phyloP scores from a whole-genome alignment of 2,797 vertebrate species.

The Sebastiscus tertius region DNA sequence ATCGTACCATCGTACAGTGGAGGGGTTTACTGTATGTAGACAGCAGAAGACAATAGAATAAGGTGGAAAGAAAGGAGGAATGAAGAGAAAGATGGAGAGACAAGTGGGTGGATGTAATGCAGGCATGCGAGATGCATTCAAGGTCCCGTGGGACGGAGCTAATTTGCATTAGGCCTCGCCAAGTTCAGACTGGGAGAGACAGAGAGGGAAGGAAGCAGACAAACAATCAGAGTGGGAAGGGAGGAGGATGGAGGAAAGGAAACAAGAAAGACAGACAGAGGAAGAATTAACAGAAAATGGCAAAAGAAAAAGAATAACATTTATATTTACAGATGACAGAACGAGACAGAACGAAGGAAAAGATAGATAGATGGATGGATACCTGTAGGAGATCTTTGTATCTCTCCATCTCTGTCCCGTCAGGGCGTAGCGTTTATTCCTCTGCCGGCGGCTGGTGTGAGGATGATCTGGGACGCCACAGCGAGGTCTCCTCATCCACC shows the following conservation, averaged over 20 bases:
- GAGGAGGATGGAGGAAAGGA: not conserved
- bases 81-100: not conserved
- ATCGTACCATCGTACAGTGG: not conserved
- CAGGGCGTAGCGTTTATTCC: constrained; percentile 95
- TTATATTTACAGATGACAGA: not conserved
- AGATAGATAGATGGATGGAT: not conserved
- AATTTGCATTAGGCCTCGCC: constrained; percentile 35
- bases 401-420: constrained; percentile 98
- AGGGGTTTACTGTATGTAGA: not conserved
- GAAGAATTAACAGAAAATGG: not conserved
- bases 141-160: constrained; percentile 30
- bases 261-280: not conserved
- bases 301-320: not conserved
- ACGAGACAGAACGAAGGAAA: not conserved
- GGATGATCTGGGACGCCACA: constrained; percentile 96
- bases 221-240: not conserved
- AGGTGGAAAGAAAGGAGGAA: not conserved
- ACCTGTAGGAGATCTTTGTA: constrained; percentile 98
- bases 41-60: not conserved
- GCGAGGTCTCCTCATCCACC: constrained; percentile 97
- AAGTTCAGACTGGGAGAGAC: not conserved
- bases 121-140: constrained; percentile 38
- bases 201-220: not conserved
- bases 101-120: constrained; percentile 29
- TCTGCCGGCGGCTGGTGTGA: constrained; percentile 87